A percentile compares a stretch with the other conserved stretches of the same genome.
Evolutionary conservation across 2,113 vertebrate species (phyloP).

Genomic region (Rhabdornis inornatus): DNA sequence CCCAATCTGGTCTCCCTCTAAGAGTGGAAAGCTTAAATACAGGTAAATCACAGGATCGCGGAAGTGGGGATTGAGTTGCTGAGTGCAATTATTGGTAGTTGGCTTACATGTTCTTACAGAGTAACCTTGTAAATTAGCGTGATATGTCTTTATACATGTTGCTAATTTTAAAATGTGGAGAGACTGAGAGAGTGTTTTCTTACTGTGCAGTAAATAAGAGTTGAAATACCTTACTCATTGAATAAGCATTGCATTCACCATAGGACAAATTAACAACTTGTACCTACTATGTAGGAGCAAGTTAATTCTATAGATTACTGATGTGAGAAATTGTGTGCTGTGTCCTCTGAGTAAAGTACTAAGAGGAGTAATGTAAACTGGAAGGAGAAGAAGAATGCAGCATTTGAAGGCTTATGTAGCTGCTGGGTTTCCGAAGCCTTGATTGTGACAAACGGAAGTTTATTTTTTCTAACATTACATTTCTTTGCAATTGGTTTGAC

Average conservation of each 20-base stretch:
- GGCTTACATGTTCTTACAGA: not conserved
- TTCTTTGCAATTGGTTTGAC: not conserved
- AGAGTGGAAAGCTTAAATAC: constrained; percentile 96
- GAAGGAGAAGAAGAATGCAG: not conserved
- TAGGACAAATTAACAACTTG: not conserved
- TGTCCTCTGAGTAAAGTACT: not conserved
- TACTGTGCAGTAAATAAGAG: not conserved
- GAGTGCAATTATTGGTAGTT: not conserved
- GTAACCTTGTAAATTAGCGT: not conserved
- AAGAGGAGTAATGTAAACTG: not conserved
- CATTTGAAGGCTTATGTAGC: not conserved
- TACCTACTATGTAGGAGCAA: not conserved
- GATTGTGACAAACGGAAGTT: not conserved
- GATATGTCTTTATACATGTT: not conserved
- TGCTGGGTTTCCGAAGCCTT: not conserved
- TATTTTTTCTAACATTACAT: not conserved
- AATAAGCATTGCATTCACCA: not conserved
- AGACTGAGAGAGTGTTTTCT: not conserved
- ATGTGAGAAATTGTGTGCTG: not conserved
- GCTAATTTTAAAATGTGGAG: not conserved
- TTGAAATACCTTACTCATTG: not conserved
- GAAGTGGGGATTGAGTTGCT: not conserved
- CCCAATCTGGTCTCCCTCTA: constrained; percentile 92
- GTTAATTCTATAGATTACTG: not conserved
- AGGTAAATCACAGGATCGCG: constrained; percentile 69